Base-by-base conservation (phyloP, 1,140 invertebrate species). In the Ylistrum balloti region DNA sequence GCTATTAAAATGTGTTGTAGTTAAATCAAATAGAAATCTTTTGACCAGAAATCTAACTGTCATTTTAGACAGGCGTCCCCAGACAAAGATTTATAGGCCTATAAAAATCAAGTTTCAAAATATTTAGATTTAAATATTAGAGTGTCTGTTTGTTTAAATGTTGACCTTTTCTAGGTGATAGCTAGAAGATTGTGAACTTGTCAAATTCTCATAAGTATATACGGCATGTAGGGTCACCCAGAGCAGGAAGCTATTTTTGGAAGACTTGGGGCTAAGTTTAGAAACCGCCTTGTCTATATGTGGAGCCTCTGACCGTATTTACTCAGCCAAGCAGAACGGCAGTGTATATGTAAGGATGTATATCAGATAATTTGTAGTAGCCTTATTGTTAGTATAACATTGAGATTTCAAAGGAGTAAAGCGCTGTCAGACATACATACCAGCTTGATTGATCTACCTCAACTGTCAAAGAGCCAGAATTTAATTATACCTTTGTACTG, bases 71-170 rank as follows among this genome's bases (percentile, higher is more conserved):
- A 74, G 56, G 22, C 56, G 56, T n/a, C 3, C 56, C 56, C 56
- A 74, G 56, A 74, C 56, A 74, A 1, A 74, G 56, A 74, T 74
- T 74, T 74, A 74, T 74, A 28, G 3, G 1, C 56, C n/a, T n/a
- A 74, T 74, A 74, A 74, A 74, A n/a, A 74, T 17, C 11, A 74
- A 74, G 22, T 74, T 74, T 74, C 56, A 74, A 74, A 74, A 74
- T 74, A 74, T 74, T 74, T 74, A 74, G 56, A 74, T 74, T 74
- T 74, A n/a, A 74, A 74, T 74, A 74, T 74, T 74, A 0, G 56
- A n/a, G 22, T 74, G n/a, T 74, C 22, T 74, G 17, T 74, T 74
- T 74, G 56, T 74, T 17, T 74, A 74, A 74, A 74, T 74, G 56
- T 74, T 74, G 56, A 74, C 56, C 56, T 74, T 74, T 74, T 28